Conservation (phyloP, 2,113 vertebrate species). For the Cyanocitta stelleri region DNA sequence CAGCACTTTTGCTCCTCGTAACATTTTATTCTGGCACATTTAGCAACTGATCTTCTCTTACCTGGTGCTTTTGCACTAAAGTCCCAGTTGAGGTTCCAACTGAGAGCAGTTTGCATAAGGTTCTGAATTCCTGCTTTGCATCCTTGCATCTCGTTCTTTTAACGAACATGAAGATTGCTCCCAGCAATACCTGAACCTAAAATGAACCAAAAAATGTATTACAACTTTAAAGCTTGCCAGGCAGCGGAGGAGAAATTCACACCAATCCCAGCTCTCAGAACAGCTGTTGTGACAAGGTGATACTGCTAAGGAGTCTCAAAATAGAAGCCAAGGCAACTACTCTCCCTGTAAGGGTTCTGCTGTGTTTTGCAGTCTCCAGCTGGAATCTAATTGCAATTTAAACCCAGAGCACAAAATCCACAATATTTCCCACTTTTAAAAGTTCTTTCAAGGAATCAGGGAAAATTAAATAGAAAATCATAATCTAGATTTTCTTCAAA, state of each 20-base stretch:
- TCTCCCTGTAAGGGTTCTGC: slow-evolving; percentile 53
- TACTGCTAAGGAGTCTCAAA: slow-evolving; percentile 65
- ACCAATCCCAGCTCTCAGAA: slow-evolving; percentile 49
- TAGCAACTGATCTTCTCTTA: slow-evolving; percentile 38
- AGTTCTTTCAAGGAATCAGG: slow-evolving; percentile 14
- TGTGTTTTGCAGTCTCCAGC: slow-evolving; percentile 65
- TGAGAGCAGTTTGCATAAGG: slow-evolving; percentile 49
- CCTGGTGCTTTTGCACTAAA: slow-evolving; percentile 41
- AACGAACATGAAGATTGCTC: slow-evolving; percentile 51
- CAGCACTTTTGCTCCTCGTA: slow-evolving; percentile 18
- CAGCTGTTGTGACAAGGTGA: slow-evolving; percentile 75
- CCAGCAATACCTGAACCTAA: slow-evolving; percentile 73
- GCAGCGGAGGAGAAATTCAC: slow-evolving; percentile 54
- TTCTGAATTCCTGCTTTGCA: slow-evolving; percentile 28
- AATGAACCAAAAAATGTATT: slow-evolving; percentile 69
- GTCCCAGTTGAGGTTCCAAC: slow-evolving; percentile 48
- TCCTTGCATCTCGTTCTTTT: slow-evolving; percentile 14
- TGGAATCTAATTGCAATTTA: slow-evolving; percentile 74
- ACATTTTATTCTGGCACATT: slow-evolving; percentile 62
- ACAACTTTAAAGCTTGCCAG: slow-evolving; percentile 50
- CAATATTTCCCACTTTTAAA: slow-evolving; percentile 1
- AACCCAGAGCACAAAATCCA: slow-evolving; percentile 29
- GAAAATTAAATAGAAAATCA: slow-evolving; percentile 49
- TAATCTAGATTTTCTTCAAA: neutral
- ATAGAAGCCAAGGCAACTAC: slow-evolving; percentile 64